Percentiles rank a stretch among this genome's conserved stretches.
Conservation (phyloP, 1,140 invertebrate species). For the Cheumatopsyche charites region DNA sequence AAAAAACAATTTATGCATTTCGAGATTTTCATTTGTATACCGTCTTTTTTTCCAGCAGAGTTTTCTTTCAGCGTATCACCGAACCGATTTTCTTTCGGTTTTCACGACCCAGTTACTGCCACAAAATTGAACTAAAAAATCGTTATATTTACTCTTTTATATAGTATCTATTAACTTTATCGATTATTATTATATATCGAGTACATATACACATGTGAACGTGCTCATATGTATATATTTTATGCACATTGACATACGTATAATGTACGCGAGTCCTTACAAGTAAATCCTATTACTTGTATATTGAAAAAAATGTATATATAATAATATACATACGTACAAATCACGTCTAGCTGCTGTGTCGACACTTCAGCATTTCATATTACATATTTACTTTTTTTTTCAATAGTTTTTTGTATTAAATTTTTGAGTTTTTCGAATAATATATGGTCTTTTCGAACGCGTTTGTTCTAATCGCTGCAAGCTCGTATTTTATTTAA, state of each 20-base stretch:
- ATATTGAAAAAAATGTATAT: not conserved
- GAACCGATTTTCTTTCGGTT: conserved; percentile 29
- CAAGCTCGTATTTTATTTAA: not conserved
- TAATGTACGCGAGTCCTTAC: conserved; percentile 8
- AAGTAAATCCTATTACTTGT: not conserved
- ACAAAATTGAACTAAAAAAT: conserved; percentile 30
- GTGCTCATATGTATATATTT: conserved; percentile 29
- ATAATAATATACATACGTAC: not conserved
- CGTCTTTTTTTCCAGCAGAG: not conserved
- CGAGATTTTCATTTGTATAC: not conserved
- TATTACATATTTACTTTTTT: no score
- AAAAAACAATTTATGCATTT: not conserved
- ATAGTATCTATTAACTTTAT: not conserved
- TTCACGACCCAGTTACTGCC: conserved; percentile 47
- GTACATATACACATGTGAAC: not conserved
- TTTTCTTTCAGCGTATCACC: conserved; percentile 1
- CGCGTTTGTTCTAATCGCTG: not conserved
- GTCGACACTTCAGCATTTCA: no score
- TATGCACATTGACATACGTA: no score
- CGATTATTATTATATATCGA: no score
- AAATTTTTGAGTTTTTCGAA: no score
- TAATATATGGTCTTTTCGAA: no score
- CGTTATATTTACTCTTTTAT: not conserved
- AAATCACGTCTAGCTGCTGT: no score
- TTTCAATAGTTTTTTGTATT: no score